These are phyloP conservation scores for Cynaeus angustus DNA, from an alignment of 2,888 invertebrate species.

Conservation along the genomic window DNA sequence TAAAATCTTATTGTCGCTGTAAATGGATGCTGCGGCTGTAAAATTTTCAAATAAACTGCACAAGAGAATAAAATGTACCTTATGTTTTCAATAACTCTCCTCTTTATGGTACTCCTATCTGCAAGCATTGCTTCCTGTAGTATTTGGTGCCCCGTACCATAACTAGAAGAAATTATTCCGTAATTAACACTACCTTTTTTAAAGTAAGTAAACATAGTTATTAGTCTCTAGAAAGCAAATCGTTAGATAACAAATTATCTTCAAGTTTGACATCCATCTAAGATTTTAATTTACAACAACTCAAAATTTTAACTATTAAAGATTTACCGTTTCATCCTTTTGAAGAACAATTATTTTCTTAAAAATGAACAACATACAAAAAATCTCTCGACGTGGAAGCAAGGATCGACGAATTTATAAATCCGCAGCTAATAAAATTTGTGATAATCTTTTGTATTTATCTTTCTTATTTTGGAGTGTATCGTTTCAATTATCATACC, in stretches of 20 bases:
- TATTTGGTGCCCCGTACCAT: not conserved
- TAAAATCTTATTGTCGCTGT: conserved; percentile 46
- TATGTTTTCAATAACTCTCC: conserved; percentile 11
- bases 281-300: too few species aligned
- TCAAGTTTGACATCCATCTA: too few species aligned
- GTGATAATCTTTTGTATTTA: conserved; percentile 4
- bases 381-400: not conserved
- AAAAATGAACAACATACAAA: too few species aligned
- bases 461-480: conserved; percentile 10
- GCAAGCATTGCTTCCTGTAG: not conserved
- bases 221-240: too few species aligned
- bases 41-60: conserved; percentile 38
- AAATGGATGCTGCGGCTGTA: conserved; percentile 33
- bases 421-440: conserved; percentile 11
- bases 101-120: not conserved
- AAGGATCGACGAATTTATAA: not conserved
- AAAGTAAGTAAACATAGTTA: too few species aligned
- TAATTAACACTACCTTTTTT: too few species aligned
- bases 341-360: too few species aligned
- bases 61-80: conserved; percentile 6
- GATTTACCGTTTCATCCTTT: too few species aligned
- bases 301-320: too few species aligned
- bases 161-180: too few species aligned
- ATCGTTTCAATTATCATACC: conserved; percentile 18
- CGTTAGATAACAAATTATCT: too few species aligned